Conservation (phyloP, 2,113 vertebrate species). For the Cyanoderma ruficeps region DNA sequence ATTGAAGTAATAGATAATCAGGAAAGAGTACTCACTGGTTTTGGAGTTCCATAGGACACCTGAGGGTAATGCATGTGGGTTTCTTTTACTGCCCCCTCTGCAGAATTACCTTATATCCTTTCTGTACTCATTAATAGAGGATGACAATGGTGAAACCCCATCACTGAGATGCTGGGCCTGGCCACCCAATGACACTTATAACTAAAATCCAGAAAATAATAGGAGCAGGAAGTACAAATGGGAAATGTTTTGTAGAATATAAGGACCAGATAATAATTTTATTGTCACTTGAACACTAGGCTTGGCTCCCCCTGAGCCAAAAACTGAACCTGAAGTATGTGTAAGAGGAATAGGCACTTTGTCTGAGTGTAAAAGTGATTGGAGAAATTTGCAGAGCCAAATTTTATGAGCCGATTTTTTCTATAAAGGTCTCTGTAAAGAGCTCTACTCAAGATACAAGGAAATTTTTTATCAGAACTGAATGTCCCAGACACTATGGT, state of each 20-base stretch:
- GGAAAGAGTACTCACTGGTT: not conserved
- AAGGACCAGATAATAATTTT: not conserved
- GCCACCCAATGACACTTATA: not conserved
- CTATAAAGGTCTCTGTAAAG: not conserved
- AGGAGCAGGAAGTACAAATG: not conserved
- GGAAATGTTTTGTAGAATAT: not conserved
- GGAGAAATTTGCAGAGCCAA: not conserved
- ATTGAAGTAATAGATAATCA: not conserved
- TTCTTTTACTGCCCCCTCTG: not conserved
- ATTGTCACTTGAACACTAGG: not conserved
- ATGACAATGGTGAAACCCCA: not conserved
- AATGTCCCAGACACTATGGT: not conserved
- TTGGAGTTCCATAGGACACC: not conserved
- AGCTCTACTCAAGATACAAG: not conserved
- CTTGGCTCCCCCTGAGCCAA: not conserved
- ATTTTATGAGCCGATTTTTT: not conserved
- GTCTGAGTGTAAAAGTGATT: no score
- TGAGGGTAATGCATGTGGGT: rapidly evolving
- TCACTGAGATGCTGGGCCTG: not conserved
- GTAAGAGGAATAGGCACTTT: not conserved
- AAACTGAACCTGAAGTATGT: not conserved
- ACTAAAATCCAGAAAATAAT: not conserved
- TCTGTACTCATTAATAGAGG: rapidly evolving
- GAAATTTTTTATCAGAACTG: not conserved
- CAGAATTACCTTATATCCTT: not conserved